A percentile compares a stretch with the other conserved stretches of the same genome.
phyloP scores from a whole-genome alignment of 2,113 vertebrate genomes.

The Perca schrenkii region DNA sequence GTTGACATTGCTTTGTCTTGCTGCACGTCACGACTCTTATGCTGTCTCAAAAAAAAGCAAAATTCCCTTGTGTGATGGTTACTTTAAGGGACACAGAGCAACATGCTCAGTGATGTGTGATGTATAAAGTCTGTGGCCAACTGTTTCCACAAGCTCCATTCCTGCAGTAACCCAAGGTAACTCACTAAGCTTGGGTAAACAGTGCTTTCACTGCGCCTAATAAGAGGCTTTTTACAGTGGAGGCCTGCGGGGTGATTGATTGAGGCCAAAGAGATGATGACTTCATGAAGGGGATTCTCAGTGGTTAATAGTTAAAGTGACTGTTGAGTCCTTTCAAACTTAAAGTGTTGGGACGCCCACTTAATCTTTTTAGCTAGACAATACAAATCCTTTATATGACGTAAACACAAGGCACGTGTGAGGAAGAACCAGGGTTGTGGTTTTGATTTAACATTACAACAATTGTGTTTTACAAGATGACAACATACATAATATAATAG shows the following conservation, averaged over 20 bases:
- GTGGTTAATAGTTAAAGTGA: slow-evolving; percentile 54
- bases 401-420: slow-evolving; percentile 49
- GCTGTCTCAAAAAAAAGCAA: not conserved
- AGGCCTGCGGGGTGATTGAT: slow-evolving; percentile 60
- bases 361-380: slow-evolving; percentile 70
- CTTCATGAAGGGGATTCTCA: slow-evolving; percentile 65
- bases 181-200: slow-evolving; percentile 70
- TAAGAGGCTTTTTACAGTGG: slow-evolving; percentile 69
- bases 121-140: slow-evolving; percentile 37
- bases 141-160: slow-evolving; percentile 55
- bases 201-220: slow-evolving; percentile 69
- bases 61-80: not conserved
- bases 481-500: not conserved
- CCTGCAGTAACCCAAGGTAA: slow-evolving; percentile 60
- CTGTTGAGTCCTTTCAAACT: slow-evolving; percentile 56
- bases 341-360: slow-evolving; percentile 58
- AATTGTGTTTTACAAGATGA: slow-evolving; percentile 16
- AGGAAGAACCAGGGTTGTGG: not conserved
- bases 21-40: slow-evolving; percentile 21
- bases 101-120: slow-evolving; percentile 16
- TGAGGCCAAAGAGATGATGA: slow-evolving; percentile 62
- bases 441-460: slow-evolving; percentile 17
- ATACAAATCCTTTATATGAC: slow-evolving; percentile 67
- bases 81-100: slow-evolving; percentile 15
- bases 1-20: slow-evolving; percentile 28